phyloP scores from a whole-genome alignment of 2,888 invertebrate species.

The Laspeyria flexula region DNA sequence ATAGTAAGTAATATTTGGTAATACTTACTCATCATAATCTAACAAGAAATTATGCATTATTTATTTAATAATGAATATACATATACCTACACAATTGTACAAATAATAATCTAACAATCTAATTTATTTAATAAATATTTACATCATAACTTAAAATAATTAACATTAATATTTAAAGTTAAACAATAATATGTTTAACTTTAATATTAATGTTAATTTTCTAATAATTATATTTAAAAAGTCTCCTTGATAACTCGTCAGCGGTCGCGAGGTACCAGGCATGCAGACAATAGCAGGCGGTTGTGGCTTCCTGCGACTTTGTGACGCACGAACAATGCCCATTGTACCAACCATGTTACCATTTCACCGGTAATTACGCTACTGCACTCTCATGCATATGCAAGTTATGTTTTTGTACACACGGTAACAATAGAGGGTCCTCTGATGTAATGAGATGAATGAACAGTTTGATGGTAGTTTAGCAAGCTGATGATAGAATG shows the following conservation, averaged over 20 bases:
- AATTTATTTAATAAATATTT: too few relatives aligned
- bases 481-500: background rate
- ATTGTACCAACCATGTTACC: conserved; percentile 68
- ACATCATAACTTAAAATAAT: too few relatives aligned
- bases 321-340: conserved; percentile 66
- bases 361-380: conserved; percentile 72
- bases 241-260: conserved; percentile 17
- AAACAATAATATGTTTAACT: too few relatives aligned
- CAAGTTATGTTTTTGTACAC: conserved; percentile 17
- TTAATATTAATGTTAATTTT: too few relatives aligned
- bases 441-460: conserved; percentile 21
- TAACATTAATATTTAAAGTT: too few relatives aligned
- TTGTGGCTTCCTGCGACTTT: conserved; percentile 54
- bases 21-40: too few relatives aligned
- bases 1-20: too few relatives aligned
- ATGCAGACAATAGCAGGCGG: conserved; percentile 66
- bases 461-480: background rate
- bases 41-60: too few relatives aligned
- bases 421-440: conserved; percentile 24
- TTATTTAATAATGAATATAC: too few relatives aligned
- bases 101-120: too few relatives aligned
- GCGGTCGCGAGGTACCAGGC: conserved; percentile 53
- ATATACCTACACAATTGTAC: too few relatives aligned
- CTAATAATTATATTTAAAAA: background rate
- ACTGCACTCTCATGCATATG: conserved; percentile 37